phyloP scores from a whole-genome alignment of 2,888 invertebrate genomes.

The Pyrochroa serraticornis region DNA sequence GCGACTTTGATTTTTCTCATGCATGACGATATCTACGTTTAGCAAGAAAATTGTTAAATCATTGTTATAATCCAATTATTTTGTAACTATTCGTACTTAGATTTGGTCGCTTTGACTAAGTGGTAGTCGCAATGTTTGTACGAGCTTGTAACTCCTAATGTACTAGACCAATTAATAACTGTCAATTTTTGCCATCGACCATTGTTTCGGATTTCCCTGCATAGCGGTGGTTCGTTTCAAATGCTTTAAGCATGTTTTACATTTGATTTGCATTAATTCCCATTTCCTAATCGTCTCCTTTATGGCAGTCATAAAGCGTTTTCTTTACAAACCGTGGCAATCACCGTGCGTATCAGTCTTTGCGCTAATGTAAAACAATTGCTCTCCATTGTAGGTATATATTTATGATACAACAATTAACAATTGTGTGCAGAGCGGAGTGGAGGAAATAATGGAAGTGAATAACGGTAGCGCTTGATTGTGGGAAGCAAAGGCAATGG shows the following conservation, averaged over 20 bases:
- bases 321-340: constrained; percentile 44
- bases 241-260: constrained; percentile 43
- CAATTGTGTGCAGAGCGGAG: constrained; percentile 35
- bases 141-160: constrained; percentile 6
- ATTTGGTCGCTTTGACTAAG: no score
- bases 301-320: constrained; percentile 46
- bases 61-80: constrained; percentile 2
- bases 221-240: constrained; percentile 14
- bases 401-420: constrained; percentile 44
- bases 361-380: constrained; percentile 32
- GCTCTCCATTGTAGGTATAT: constrained; percentile 33
- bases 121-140: no score
- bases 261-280: constrained; percentile 50
- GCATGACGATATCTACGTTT: no score
- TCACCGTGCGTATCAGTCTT: constrained; percentile 42
- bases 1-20: no score
- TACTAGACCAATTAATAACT: no score
- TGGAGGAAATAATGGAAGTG: constrained; percentile 37
- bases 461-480: constrained; percentile 38
- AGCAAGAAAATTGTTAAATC: no score
- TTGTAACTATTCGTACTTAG: no score
- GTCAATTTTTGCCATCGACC: no score
- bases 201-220: no score
- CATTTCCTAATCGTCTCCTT: constrained; percentile 47
- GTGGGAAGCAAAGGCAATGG: constrained; percentile 37